These are phyloP conservation scores for Alexandromys fortis DNA, from an alignment of 2,113 vertebrate genomes.

Conservation along the genomic window DNA sequence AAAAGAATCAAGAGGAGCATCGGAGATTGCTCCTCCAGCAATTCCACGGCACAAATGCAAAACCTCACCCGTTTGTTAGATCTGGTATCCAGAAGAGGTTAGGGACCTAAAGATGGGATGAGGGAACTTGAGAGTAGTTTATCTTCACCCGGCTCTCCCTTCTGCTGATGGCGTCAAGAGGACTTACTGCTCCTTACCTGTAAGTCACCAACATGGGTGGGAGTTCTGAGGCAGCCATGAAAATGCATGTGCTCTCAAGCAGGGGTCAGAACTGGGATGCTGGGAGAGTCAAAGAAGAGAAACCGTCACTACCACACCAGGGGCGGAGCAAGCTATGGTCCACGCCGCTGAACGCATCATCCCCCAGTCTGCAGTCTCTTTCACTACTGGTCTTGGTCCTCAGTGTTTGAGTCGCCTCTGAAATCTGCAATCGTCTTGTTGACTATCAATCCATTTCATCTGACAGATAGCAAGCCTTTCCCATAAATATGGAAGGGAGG, in stretches of 20 bases:
- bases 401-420: neutral
- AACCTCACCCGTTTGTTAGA: neutral
- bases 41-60: too few relatives aligned
- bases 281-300: neutral
- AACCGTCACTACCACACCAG: neutral
- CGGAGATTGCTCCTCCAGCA: rapidly evolving
- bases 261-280: neutral
- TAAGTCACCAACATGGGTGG: neutral
- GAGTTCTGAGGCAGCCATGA: neutral
- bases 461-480: neutral
- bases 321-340: neutral
- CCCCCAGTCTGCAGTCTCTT: neutral
- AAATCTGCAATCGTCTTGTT: neutral
- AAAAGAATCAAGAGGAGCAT: neutral
- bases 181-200: neutral
- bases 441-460: neutral
- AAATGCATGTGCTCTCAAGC: neutral
- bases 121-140: neutral
- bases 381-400: neutral
- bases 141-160: neutral
- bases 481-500: neutral
- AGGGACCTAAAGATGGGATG: neutral
- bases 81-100: rapidly evolving
- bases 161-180: neutral
- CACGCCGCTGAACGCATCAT: neutral